These are phyloP conservation scores for Dicentrarchus labrax DNA, from an alignment of 2,113 vertebrate genomes.

Conservation along the genomic window DNA sequence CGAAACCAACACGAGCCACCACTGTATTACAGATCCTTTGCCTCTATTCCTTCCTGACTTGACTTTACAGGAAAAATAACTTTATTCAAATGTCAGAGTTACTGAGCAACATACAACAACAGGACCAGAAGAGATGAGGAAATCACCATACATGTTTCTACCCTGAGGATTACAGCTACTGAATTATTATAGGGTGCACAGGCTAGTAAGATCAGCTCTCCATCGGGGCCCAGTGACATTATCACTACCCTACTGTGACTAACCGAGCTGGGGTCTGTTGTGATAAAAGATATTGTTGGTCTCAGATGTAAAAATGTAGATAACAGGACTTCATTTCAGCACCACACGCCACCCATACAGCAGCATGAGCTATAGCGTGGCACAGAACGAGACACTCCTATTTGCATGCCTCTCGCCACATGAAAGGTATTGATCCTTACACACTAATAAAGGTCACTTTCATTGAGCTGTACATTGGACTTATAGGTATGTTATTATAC, in stretches of 20 bases:
- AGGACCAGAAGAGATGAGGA: not conserved
- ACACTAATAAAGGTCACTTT: not conserved
- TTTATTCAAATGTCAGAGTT: not conserved
- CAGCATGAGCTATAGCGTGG: not conserved
- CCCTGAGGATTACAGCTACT: not conserved
- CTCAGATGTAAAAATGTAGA: not conserved
- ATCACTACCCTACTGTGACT: not conserved
- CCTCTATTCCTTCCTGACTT: not conserved
- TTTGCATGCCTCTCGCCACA: conserved; percentile 1
- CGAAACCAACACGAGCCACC: too few relatives aligned
- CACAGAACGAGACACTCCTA: not conserved
- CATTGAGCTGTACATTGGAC: not conserved
- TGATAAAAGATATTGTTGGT: not conserved
- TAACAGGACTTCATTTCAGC: not conserved
- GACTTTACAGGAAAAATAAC: not conserved
- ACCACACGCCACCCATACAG: not conserved
- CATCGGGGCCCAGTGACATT: not conserved
- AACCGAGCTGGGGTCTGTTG: not conserved
- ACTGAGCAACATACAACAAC: not conserved
- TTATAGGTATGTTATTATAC: not conserved
- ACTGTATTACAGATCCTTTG: not conserved
- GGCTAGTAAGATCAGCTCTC: not conserved
- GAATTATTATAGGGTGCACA: not conserved
- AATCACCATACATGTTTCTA: not conserved
- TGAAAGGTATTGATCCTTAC: not conserved